A percentile compares a stretch with the other conserved stretches of the same genome.
These are phyloP conservation scores for Perizoma flavofasciatum DNA, from an alignment of 2,888 invertebrate species.

Conservation along the genomic window DNA sequence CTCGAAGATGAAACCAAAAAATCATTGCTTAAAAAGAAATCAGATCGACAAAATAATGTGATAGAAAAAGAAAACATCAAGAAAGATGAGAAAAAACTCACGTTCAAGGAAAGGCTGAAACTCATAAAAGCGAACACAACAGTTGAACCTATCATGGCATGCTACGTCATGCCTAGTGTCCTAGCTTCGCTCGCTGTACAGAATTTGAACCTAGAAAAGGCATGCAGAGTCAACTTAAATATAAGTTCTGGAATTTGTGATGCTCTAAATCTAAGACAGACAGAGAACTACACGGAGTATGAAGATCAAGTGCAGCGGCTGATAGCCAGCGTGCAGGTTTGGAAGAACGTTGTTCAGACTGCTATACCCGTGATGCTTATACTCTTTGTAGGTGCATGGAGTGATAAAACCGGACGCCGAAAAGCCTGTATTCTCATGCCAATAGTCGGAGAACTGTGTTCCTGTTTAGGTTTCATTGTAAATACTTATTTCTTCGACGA, in stretches of 20 bases:
- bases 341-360: conserved; percentile 93
- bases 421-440: conserved; percentile 93
- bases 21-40: conserved; percentile 55
- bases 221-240: conserved; percentile 91
- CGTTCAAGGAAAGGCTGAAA: conserved; percentile 61
- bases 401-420: conserved; percentile 86
- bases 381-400: conserved; percentile 92
- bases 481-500: conserved; percentile 91
- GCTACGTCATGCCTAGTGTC: conserved; percentile 86
- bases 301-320: conserved; percentile 87
- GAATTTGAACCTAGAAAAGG: conserved; percentile 88
- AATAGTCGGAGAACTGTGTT: conserved; percentile 90
- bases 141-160: conserved; percentile 89
- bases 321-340: conserved; percentile 90
- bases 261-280: conserved; percentile 88
- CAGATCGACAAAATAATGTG: conserved; percentile 20
- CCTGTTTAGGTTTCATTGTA: conserved; percentile 89
- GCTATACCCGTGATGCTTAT: conserved; percentile 91
- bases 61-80: conserved; percentile 35
- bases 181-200: conserved; percentile 90
- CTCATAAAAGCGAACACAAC: conserved; percentile 83
- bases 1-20: conserved; percentile 47
- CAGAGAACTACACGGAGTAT: conserved; percentile 82
- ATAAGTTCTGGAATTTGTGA: conserved; percentile 89
- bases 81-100: conserved; percentile 50